Evolutionary conservation across 1,140 invertebrate species (phyloP).

Genomic region (Drosophila truncata): DNA sequence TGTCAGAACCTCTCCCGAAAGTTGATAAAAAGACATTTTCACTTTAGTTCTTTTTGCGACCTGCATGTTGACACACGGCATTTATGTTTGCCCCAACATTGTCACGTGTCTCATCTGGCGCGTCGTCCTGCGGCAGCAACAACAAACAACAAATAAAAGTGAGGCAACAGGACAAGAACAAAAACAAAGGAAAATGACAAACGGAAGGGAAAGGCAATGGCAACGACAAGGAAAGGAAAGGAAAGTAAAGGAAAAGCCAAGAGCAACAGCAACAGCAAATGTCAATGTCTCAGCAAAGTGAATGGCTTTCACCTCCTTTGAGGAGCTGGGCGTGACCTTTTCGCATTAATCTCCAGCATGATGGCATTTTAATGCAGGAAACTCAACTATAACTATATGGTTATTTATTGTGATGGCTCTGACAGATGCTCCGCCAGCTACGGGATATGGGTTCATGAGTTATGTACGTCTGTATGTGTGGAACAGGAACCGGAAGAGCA

Average conservation of each 20-base stretch:
- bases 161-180: slow-evolving; percentile 32
- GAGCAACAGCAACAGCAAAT: slow-evolving; percentile 58
- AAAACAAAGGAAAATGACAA: slow-evolving; percentile 14
- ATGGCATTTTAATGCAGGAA: slow-evolving; percentile 76
- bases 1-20: slow-evolving; percentile 26
- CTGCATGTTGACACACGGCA: slow-evolving; percentile 57
- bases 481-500: slow-evolving; percentile 12
- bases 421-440: slow-evolving; percentile 52
- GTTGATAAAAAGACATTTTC: slow-evolving; percentile 64
- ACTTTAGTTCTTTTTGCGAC: slow-evolving; percentile 53
- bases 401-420: slow-evolving; percentile 67
- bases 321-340: slow-evolving; percentile 72
- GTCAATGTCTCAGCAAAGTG: slow-evolving; percentile 59
- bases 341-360: slow-evolving; percentile 75
- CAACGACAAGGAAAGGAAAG: not conserved
- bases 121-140: slow-evolving; percentile 34
- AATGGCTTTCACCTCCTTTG: slow-evolving; percentile 38
- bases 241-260: slow-evolving; percentile 25
- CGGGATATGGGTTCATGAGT: slow-evolving; percentile 14
- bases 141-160: slow-evolving; percentile 23
- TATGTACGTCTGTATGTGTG: not conserved
- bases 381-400: slow-evolving; percentile 71
- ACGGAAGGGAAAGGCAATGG: slow-evolving; percentile 5
- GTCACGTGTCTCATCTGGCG: slow-evolving; percentile 63
- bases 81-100: slow-evolving; percentile 57